A percentile compares a stretch with the other conserved stretches of the same genome.
Evolutionary conservation across 2,888 invertebrate genomes (phyloP).

Genomic region (Pachycephus smyrnensis): DNA sequence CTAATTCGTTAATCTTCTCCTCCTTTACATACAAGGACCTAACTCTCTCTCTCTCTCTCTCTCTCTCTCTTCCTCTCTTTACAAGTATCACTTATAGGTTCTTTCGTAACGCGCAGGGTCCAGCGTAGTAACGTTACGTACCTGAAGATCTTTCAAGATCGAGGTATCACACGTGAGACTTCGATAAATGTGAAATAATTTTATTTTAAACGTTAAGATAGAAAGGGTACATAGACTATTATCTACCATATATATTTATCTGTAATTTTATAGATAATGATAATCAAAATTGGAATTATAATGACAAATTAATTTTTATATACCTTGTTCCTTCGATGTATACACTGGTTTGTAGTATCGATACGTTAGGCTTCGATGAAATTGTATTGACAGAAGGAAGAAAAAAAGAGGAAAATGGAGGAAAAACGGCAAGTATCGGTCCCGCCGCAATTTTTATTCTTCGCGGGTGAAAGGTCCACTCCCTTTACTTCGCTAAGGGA

Average conservation of each 20-base stretch:
- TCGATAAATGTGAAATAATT: neutral
- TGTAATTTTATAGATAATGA: neutral
- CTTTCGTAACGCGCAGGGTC: neutral
- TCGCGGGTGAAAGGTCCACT: slow-evolving; percentile 20
- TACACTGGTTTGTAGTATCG: neutral
- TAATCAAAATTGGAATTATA: too few species aligned
- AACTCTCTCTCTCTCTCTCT: neutral
- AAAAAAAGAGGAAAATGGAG: neutral
- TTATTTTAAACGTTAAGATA: neutral
- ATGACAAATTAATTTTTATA: neutral
- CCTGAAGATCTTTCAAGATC: neutral
- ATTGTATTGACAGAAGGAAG: neutral
- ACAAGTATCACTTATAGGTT: neutral
- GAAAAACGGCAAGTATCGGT: neutral
- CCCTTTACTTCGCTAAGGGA: slow-evolving; percentile 6
- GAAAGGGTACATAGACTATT: neutral
- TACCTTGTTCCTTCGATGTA: neutral
- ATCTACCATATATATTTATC: neutral
- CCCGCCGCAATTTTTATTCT: slow-evolving; percentile 43
- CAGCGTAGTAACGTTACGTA: neutral
- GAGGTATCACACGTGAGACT: too few species aligned
- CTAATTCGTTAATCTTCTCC: neutral
- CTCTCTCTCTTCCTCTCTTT: neutral
- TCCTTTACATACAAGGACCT: neutral
- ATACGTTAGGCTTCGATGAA: neutral